phyloP scores from a whole-genome alignment of 1,140 invertebrate genomes.

The Diabrotica virgifera region DNA sequence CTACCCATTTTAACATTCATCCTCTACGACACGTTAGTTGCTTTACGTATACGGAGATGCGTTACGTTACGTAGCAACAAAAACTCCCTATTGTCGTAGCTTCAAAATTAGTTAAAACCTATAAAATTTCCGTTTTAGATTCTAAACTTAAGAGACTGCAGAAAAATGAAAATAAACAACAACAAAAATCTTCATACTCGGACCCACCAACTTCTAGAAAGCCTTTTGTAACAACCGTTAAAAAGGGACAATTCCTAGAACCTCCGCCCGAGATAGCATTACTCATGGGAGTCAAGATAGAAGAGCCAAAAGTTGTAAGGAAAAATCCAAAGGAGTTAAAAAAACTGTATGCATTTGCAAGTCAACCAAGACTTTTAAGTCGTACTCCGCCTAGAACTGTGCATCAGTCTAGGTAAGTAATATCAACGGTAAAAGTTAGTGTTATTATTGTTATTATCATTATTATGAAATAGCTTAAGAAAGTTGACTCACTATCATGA shows the following conservation, averaged over 20 bases:
- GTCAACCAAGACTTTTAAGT: constrained; percentile 55
- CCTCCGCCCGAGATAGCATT: constrained; percentile 70
- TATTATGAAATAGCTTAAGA: too few relatives aligned
- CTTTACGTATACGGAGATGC: too few relatives aligned
- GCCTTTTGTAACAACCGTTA: constrained; percentile 75
- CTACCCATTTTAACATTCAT: too few relatives aligned
- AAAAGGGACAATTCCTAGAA: constrained; percentile 71
- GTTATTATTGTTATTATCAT: too few relatives aligned
- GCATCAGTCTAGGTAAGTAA: constrained; percentile 23
- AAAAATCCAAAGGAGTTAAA: constrained; percentile 49
- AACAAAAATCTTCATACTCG: constrained; percentile 39
- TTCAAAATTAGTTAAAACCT: too few relatives aligned
- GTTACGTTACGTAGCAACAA: too few relatives aligned
- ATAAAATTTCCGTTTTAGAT: constrained; percentile 47
- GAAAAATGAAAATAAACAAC: constrained; percentile 55
- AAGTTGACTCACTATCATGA: too few relatives aligned
- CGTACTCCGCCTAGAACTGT: constrained; percentile 28
- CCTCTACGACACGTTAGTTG: too few relatives aligned
- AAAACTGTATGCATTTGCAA: constrained; percentile 59
- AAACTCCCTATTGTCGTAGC: too few relatives aligned
- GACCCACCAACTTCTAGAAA: constrained; percentile 31
- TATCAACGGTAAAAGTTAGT: background rate
- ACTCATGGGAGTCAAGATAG: constrained; percentile 57
- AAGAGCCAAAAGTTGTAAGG: constrained; percentile 46
- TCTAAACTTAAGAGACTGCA: constrained; percentile 61